Base-by-base conservation (phyloP, 2,113 vertebrate genomes). In the Osmerus eperlanus region DNA sequence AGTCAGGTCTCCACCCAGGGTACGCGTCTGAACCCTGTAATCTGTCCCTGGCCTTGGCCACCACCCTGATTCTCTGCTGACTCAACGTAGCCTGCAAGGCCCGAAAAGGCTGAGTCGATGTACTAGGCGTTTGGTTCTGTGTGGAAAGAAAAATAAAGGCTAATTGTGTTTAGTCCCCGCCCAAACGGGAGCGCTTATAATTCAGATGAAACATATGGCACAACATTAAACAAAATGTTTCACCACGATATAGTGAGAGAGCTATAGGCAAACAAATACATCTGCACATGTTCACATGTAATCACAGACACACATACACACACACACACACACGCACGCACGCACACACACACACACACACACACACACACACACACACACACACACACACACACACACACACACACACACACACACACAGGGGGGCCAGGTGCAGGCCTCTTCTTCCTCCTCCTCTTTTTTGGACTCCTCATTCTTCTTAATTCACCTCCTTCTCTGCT, bases 1-100 rank as follows among this genome's bases (percentile, higher is more conserved):
- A 52, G 21, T n/a, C 47, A 21, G 69, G 70, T 70, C 68, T 62
- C 70, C 70, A 63, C 70, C 70, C 70, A n/a, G 41, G 23, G 23
- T 63, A 64, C 12, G 51, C 28, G 14, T 52, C 9, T 13, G 28
- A 63, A 12, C 25, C 60, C 62, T 71, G 51, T 71, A 71, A 71
- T 71, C 65, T 52, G 47, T 71, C 60, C 21, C 29, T 25, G 18
- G 13, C 53, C 70, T 14, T 19, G 47, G 23, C 15, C 47, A 53
- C 70, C 70, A 63, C 70, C 60, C 70, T 53, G 16, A 52, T 55
- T 28, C 70, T 32, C 51, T 53, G 70, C 18, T 32, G 68, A 70
- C 68, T 70, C 32, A 47, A 70, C 21, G 1, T 15, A 36, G 51
- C 36, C 59, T 61, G n/a, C 16, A 64, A 32, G 62, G 16, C 62